Evolutionary conservation across 1,140 invertebrate genomes (phyloP).

Genomic region (Drosophila punjabiensis): DNA sequence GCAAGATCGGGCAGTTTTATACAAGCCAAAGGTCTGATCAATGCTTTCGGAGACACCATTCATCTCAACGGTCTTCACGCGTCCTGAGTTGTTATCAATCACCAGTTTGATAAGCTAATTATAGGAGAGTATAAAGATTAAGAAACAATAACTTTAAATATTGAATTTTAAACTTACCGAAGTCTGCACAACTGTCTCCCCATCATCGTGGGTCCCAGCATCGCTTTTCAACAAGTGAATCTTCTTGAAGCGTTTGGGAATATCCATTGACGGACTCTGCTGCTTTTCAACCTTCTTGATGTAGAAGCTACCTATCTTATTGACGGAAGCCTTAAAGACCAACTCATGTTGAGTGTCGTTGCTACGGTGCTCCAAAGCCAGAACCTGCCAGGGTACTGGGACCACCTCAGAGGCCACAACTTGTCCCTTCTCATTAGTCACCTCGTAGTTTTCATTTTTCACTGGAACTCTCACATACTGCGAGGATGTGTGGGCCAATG

Average conservation of each 20-base stretch:
- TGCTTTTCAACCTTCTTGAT: conserved; percentile 39
- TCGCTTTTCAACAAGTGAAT: conserved; percentile 1
- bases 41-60: conserved; percentile 78
- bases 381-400: conserved; percentile 87
- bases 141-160: fast-evolving
- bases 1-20: conserved; percentile 91
- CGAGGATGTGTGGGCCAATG: conserved; percentile 88
- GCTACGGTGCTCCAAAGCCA: conserved; percentile 88
- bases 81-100: conserved; percentile 76
- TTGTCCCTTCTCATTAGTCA: conserved; percentile 87
- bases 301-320: conserved; percentile 56
- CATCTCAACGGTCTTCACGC: conserved; percentile 87
- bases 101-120: conserved; percentile 53
- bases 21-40: conserved; percentile 92
- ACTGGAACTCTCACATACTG: conserved; percentile 91
- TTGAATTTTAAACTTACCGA: conserved; percentile 31
- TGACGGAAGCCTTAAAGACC: conserved; percentile 87
- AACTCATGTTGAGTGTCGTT: conserved; percentile 88
- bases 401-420: conserved; percentile 86
- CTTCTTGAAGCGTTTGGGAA: conserved; percentile 7
- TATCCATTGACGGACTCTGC: background rate
- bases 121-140: background rate
- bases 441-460: conserved; percentile 87
- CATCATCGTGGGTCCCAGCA: background rate
- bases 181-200: conserved; percentile 50